Base-by-base conservation (phyloP, 2,888 invertebrate species). In the Cryptocephalus moraei region DNA sequence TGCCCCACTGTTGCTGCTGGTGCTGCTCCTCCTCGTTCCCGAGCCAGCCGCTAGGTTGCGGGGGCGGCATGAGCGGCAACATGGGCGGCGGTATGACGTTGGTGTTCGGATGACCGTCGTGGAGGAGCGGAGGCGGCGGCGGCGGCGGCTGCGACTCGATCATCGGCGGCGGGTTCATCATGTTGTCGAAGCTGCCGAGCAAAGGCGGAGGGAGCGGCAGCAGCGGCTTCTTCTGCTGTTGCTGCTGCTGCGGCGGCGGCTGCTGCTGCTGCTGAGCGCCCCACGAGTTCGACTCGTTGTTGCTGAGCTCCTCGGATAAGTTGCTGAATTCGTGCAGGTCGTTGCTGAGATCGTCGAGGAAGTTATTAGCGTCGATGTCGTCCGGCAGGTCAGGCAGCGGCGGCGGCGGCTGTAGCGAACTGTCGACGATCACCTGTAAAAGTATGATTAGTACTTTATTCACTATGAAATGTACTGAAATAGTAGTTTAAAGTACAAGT, bases 381-480 rank as follows among this genome's bases (percentile, higher is more conserved):
- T 68, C 68, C 1, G 63, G 60, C 9, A 71, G 58, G 49, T 70
- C 67, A 1, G 71, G 72, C 34, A 69, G 63, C 1, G 69, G 68
- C n/a, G 68, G 68, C 1, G 73, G 69, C 9, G 63, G 56, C 54
- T 60, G 55, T 1, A 62, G 48, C 33, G 55, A 53, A 14, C 49
- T 48, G 32, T 51, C 53, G 10, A 48, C 41, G 13, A 48, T 41
- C 10, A 45, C 43, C 22, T 44, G 41, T 13, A 14, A 43, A 43
- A 39, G 32, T 13, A 32, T 49, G 48, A 8, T 22, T 34, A 33
- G 1, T 11, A n/a, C 12, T 40, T 32, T 9, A 32, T 32, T 10
- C 6, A 6, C 2, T 22, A 22, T 22, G 22, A 22, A 22, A n/a
- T n/a, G n/a, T n/a, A n/a, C n/a, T n/a, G n/a, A n/a, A n/a, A n/a